Conservation (phyloP, 2,888 invertebrate species). For the Acronicta leporina region DNA sequence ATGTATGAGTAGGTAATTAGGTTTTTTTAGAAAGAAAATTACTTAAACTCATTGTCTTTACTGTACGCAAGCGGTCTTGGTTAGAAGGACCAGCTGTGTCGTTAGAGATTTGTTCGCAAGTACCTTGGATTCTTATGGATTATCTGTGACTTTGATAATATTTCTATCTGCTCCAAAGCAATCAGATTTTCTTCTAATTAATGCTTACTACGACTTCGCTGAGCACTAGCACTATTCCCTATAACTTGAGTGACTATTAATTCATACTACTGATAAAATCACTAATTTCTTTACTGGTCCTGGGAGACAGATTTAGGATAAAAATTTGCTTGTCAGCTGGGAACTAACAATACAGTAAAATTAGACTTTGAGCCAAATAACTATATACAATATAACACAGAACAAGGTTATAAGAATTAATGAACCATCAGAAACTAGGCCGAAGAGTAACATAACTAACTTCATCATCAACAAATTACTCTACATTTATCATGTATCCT, state of each 20-base stretch:
- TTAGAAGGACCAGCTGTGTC: not conserved
- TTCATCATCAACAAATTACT: conserved; percentile 62
- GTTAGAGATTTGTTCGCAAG: too few species aligned
- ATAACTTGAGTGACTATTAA: not conserved
- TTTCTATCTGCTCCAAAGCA: too few species aligned
- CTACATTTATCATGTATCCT: conserved; percentile 69
- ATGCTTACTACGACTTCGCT: too few species aligned
- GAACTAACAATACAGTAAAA: conserved; percentile 1
- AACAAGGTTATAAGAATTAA: conserved; percentile 43
- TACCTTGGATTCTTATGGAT: too few species aligned
- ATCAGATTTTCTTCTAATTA: too few species aligned
- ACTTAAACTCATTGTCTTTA: not conserved
- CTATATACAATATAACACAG: conserved; percentile 12
- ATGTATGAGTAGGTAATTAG: conserved; percentile 34
- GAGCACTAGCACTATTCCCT: too few species aligned
- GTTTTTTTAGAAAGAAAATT: conserved; percentile 13
- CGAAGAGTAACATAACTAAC: conserved; percentile 46
- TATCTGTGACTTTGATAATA: too few species aligned
- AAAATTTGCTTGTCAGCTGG: conserved; percentile 1
- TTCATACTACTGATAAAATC: not conserved
- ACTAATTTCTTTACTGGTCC: not conserved
- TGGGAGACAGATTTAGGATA: not conserved
- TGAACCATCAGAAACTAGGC: conserved; percentile 41
- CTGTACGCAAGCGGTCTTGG: not conserved
- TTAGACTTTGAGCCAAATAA: conserved; percentile 23